Conservation (phyloP, 2,888 invertebrate genomes). For the Tetragonisca angustula region DNA sequence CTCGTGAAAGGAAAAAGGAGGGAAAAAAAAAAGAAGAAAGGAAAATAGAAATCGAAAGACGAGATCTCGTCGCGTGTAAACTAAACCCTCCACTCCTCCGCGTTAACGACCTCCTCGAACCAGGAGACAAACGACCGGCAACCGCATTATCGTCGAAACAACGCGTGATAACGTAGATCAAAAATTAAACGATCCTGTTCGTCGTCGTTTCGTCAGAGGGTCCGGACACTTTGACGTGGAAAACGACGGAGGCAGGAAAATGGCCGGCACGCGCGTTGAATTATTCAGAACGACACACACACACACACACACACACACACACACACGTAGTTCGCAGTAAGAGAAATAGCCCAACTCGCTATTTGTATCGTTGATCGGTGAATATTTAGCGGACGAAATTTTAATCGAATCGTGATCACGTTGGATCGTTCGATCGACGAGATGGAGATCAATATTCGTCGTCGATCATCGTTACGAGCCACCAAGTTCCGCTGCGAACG, state of each 20-base stretch:
- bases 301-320: no score
- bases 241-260: constrained; percentile 52
- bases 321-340: neutral
- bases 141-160: neutral
- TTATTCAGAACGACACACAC: constrained; percentile 55
- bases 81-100: neutral
- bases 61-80: neutral
- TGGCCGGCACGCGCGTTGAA: constrained; percentile 51
- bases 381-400: constrained; percentile 74
- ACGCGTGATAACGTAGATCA: neutral
- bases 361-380: constrained; percentile 67
- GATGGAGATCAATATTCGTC: constrained; percentile 38
- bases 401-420: constrained; percentile 70
- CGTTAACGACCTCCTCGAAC: neutral
- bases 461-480: constrained; percentile 11
- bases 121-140: neutral
- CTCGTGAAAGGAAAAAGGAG: no score
- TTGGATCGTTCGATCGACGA: constrained; percentile 27
- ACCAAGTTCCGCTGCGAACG: constrained; percentile 26
- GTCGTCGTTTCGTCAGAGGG: constrained; percentile 14
- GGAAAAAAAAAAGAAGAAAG: no score
- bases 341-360: constrained; percentile 6
- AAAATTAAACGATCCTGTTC: constrained; percentile 18
- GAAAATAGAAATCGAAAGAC: no score
- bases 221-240: constrained; percentile 24